Evolutionary conservation across 1,140 invertebrate species (phyloP).

Genomic region (Drosophila kurseongensis): DNA sequence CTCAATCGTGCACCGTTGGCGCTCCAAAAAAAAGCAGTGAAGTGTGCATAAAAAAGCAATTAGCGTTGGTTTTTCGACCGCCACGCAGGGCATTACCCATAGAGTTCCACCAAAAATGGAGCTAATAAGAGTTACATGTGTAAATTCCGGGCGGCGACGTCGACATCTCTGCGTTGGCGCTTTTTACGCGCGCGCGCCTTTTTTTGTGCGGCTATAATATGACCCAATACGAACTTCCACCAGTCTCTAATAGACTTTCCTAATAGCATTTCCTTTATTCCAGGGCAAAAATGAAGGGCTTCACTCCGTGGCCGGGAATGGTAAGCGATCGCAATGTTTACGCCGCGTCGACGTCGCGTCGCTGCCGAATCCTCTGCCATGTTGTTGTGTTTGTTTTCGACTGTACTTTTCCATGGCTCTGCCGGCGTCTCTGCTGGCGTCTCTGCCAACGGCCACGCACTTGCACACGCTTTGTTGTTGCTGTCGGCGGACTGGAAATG

Average conservation of each 20-base stretch:
- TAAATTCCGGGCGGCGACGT: constrained; percentile 13
- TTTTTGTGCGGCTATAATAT: constrained; percentile 26
- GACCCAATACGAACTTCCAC: constrained; percentile 25
- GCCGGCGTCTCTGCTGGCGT: constrained; percentile 26
- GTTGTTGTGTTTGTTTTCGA: constrained; percentile 75
- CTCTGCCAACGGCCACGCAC: constrained; percentile 61
- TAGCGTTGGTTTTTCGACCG: constrained; percentile 24
- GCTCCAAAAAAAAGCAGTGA: constrained; percentile 41
- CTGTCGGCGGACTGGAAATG: constrained; percentile 8
- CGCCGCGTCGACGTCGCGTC: constrained; percentile 36
- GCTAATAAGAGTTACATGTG: constrained; percentile 1
- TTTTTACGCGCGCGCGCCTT: constrained; percentile 73
- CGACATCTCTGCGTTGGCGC: constrained; percentile 74
- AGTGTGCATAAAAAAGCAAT: constrained; percentile 47
- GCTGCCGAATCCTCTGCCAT: constrained; percentile 51
- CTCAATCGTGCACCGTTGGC: constrained; percentile 57
- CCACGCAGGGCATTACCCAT: constrained; percentile 18
- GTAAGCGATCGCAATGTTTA: constrained; percentile 87
- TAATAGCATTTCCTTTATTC: constrained; percentile 85
- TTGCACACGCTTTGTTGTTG: constrained; percentile 50
- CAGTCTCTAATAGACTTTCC: background rate
- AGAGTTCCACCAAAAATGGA: constrained; percentile 4
- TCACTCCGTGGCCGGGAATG: constrained; percentile 96
- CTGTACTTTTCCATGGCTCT: constrained; percentile 74
- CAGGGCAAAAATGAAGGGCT: constrained; percentile 98